Evolutionary conservation across 1,140 invertebrate genomes (phyloP), one percentile per base, ranked within the genome.

Genomic region (Thaumetopoea pityocampa): DNA sequence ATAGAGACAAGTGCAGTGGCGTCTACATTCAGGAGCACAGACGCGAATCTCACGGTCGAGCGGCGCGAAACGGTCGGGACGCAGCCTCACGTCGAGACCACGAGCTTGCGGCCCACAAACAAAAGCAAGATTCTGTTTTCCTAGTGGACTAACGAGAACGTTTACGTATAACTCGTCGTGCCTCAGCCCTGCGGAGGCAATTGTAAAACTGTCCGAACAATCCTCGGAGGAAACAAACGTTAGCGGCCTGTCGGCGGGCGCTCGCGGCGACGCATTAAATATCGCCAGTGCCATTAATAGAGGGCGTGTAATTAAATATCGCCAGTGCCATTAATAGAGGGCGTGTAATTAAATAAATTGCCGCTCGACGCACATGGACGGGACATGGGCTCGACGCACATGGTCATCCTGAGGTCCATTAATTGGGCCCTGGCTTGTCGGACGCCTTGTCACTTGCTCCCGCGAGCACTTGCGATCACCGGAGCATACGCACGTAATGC

Each of bases 211-310:
- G 27, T 36, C 5, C 15, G 8, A 26, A 36, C 22, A 27, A 45
- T 50, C 17, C 28, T 37, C 28, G 17, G 40, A 47, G 37, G 33
- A 51, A 47, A 51, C 40, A 33, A 46, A 48, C 41, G 49, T 45
- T 49, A 48, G 36, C 43, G 33, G 51, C 29, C 32, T 18, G 35
- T 41, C 37, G 29, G 34, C 18, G 20, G 30, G 35, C 12, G 7
- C 18, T n/a, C n/a, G n/a, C n/a, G n/a, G n/a, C n/a, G n/a, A n/a
- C n/a, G n/a, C n/a, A 67, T 64, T 58, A 53, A 58, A 58, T 42
- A 47, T 40, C 54, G 61, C 64, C 60, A 64, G 60, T n/a, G 47
- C 48, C 38, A 64, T 58, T 53, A 66, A 56, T 58, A 62, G 51
- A n/a, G n/a, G n/a, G n/a, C 42, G 53, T 35, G 46, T 55, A 59